Conservation (phyloP, 2,113 vertebrate species). For the Orientallactaga bullata region DNA sequence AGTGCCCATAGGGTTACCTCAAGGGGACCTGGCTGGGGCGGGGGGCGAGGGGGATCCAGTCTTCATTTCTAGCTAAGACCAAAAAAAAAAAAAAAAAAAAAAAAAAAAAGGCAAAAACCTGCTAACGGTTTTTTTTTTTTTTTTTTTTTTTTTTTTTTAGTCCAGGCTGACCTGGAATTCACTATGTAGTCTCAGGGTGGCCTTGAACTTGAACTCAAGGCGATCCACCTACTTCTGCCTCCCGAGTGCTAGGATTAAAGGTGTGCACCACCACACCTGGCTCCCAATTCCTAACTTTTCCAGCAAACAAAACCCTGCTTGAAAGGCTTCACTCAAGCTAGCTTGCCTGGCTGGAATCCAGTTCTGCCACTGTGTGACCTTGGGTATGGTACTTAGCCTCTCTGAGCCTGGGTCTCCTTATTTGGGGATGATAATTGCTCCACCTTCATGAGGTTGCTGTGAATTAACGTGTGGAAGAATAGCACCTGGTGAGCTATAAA, state of each 20-base stretch:
- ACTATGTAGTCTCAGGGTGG: no score
- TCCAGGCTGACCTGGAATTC: no score
- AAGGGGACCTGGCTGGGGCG: background rate
- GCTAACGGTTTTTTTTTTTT: no score
- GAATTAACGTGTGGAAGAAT: background rate
- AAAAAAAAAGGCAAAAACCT: background rate
- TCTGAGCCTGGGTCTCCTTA: constrained; percentile 14
- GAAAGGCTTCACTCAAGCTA: background rate
- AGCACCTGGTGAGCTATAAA: background rate
- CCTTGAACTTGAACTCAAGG: no score
- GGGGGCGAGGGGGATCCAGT: background rate
- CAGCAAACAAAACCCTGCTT: background rate
- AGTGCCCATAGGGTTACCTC: background rate
- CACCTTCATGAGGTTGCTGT: background rate
- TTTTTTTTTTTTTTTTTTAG: no score
- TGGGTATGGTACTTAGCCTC: constrained; percentile 4
- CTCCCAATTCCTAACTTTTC: background rate
- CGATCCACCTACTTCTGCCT: no score
- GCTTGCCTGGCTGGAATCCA: background rate
- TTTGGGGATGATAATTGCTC: background rate
- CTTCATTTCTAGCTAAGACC: background rate
- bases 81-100: background rate
- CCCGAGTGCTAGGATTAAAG: no score
- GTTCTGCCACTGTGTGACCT: background rate
- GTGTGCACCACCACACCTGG: no score